Percentiles rank a stretch among this genome's conserved stretches.
Evolutionary conservation across 2,113 vertebrate species (phyloP).

Genomic region (Anarrhichthys ocellatus): DNA sequence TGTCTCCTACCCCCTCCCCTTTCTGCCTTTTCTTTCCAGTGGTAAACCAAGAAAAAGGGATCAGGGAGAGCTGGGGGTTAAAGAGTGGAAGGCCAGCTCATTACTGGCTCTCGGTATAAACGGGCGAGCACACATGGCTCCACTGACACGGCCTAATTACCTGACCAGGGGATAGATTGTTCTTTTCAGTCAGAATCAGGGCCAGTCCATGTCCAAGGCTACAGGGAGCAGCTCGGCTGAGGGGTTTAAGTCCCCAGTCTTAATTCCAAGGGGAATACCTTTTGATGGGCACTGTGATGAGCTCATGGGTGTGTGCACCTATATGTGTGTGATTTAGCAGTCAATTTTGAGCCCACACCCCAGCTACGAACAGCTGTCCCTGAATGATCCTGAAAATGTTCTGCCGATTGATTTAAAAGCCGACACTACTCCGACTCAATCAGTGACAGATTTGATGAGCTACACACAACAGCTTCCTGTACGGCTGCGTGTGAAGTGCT

Average conservation of each 20-base stretch:
- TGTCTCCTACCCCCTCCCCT: not conserved
- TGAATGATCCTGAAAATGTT: constrained; percentile 49
- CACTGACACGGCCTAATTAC: constrained; percentile 78
- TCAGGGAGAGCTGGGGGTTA: constrained; percentile 61
- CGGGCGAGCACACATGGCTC: constrained; percentile 64
- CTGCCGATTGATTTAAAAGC: constrained; percentile 62
- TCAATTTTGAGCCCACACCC: constrained; percentile 35
- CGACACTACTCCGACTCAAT: constrained; percentile 50
- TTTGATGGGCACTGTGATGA: constrained; percentile 64
- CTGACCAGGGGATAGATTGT: constrained; percentile 74
- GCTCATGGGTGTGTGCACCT: constrained; percentile 47
- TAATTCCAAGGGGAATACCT: constrained; percentile 55
- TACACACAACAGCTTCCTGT: constrained; percentile 70
- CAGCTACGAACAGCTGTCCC: constrained; percentile 64
- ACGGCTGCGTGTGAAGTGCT: constrained; percentile 66
- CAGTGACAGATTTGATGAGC: constrained; percentile 62
- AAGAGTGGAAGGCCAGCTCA: constrained; percentile 74
- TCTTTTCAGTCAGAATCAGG: constrained; percentile 61
- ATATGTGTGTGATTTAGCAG: constrained; percentile 7
- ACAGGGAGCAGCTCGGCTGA: constrained; percentile 68
- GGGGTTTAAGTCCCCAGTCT: constrained; percentile 65
- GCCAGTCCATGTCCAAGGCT: constrained; percentile 64
- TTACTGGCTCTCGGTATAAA: constrained; percentile 71
- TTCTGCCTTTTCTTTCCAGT: constrained; percentile 46
- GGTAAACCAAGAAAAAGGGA: constrained; percentile 49